phyloP scores from a whole-genome alignment of 2,888 invertebrate genomes.

The Apoda limacodes region DNA sequence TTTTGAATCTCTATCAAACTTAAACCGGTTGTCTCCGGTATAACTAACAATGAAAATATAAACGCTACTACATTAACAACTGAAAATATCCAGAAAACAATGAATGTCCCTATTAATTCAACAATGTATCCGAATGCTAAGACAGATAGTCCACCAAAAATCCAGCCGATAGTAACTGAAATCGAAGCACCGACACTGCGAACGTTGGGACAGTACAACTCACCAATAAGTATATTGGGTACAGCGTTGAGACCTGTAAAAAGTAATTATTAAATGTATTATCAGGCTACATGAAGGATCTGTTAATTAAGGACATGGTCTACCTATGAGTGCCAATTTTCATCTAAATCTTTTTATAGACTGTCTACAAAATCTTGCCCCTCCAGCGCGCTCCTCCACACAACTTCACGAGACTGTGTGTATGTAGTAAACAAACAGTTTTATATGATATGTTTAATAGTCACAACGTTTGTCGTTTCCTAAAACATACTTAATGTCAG shows the following conservation, averaged over 20 bases:
- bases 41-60: constrained; percentile 27
- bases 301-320: too few species aligned
- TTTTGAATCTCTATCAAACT: constrained; percentile 31
- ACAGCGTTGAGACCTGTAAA: constrained; percentile 32
- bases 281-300: too few species aligned
- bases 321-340: too few species aligned
- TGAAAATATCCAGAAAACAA: constrained; percentile 31
- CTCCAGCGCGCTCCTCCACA: too few species aligned
- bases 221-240: constrained; percentile 30
- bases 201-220: constrained; percentile 32
- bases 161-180: constrained; percentile 33
- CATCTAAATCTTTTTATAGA: too few species aligned
- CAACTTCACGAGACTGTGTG: too few species aligned
- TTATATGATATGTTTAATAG: too few species aligned
- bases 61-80: constrained; percentile 26
- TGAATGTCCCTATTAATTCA: constrained; percentile 25
- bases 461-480: too few species aligned
- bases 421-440: too few species aligned
- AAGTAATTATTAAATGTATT: too few species aligned
- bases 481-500: too few species aligned
- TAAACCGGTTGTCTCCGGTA: constrained; percentile 34
- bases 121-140: constrained; percentile 29
- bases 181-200: constrained; percentile 31
- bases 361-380: too few species aligned
- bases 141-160: constrained; percentile 31